Conservation (phyloP, 2,888 invertebrate species). For the Andrena fulva region DNA sequence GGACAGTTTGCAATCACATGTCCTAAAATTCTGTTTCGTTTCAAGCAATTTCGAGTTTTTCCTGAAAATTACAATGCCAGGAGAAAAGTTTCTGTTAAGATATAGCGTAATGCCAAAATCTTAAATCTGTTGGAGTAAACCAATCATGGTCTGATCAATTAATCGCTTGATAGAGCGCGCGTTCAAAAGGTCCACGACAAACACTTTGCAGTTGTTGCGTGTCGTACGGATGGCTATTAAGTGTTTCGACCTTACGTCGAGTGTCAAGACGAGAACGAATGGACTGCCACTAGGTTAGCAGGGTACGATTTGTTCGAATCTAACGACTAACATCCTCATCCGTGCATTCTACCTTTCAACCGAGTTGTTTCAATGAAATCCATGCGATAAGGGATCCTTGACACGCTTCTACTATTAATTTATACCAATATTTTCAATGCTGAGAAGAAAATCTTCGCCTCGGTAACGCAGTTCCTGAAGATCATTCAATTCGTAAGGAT, state of each 20-base stretch:
- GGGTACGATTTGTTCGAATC: conserved; percentile 70
- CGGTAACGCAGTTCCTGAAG: too few relatives aligned
- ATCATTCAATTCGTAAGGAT: background rate
- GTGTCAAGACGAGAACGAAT: conserved; percentile 62
- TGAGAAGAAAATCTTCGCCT: background rate
- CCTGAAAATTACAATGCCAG: background rate
- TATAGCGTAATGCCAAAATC: background rate
- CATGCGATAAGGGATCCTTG: background rate
- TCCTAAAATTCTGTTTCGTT: too few relatives aligned
- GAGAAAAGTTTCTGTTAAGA: background rate
- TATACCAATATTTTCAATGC: conserved; percentile 7
- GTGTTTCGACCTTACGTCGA: conserved; percentile 72
- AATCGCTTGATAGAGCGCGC: conserved; percentile 22
- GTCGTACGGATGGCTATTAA: conserved; percentile 58
- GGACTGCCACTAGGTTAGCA: conserved; percentile 64
- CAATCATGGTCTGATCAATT: conserved; percentile 27
- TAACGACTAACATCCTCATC: conserved; percentile 72
- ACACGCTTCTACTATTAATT: background rate
- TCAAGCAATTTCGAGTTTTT: background rate
- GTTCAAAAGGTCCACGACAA: conserved; percentile 26
- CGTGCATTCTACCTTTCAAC: conserved; percentile 59
- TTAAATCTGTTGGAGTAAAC: conserved; percentile 14
- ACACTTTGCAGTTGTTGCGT: conserved; percentile 25
- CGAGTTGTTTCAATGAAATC: conserved; percentile 19
- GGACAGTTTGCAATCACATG: too few relatives aligned